A percentile compares a stretch with the other conserved stretches of the same genome.
phyloP scores from a whole-genome alignment of 1,140 invertebrate genomes.

The Asobara japonica region DNA sequence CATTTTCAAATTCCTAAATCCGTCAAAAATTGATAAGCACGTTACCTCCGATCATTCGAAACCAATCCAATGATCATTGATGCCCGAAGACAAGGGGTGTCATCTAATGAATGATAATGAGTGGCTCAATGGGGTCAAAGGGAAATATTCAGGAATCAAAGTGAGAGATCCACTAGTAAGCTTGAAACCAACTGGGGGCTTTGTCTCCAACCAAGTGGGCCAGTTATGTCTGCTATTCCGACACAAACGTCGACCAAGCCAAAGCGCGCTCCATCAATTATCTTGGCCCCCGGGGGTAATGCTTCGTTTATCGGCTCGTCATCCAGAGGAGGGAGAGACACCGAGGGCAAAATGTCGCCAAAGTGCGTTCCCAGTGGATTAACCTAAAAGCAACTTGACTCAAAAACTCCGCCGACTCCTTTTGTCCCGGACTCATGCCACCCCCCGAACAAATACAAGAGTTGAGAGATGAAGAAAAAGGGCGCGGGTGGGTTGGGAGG shows the following conservation, averaged over 20 bases:
- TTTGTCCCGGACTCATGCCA: background rate
- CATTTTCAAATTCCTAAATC: no score
- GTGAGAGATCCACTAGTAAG: background rate
- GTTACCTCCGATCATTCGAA: background rate
- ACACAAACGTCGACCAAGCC: constrained; percentile 17
- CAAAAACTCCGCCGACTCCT: constrained; percentile 4
- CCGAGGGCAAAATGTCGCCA: constrained; percentile 4
- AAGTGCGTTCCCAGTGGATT: constrained; percentile 20
- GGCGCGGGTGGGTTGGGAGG: no score
- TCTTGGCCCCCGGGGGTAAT: constrained; percentile 7
- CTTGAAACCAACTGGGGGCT: background rate
- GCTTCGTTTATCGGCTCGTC: constrained; percentile 29
- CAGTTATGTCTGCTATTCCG: constrained; percentile 27
- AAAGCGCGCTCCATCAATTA: constrained; percentile 31
- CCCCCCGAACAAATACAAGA: constrained; percentile 20
- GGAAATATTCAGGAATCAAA: constrained; percentile 1
- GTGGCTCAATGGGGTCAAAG: background rate
- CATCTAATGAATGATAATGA: background rate
- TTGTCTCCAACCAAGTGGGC: constrained; percentile 13
- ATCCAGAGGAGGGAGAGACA: background rate
- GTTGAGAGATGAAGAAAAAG: background rate
- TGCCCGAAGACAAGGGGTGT: background rate
- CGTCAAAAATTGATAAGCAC: no score
- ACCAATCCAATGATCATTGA: no score
- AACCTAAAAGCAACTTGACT: constrained; percentile 24